Evolutionary conservation across 92 coral and sea anemone genomes (phyloP).

Genomic region (Zoanthus solanderi): DNA sequence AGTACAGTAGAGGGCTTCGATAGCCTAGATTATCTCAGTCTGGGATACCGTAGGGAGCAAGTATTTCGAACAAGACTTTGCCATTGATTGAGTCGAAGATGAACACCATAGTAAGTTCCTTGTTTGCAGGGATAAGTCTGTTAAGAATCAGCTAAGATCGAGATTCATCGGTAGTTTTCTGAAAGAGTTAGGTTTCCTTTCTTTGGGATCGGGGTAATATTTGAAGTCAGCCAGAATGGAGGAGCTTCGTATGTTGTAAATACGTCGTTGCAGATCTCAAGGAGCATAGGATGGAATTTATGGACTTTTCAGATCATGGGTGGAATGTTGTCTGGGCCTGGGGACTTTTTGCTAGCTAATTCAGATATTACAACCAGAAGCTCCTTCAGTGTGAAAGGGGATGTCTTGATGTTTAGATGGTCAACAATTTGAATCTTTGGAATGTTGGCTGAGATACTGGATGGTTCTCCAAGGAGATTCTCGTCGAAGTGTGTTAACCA

Average conservation of each 20-base stretch:
- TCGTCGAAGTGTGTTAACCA: constrained; percentile 26
- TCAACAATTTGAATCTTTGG: constrained; percentile 16
- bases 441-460: not conserved
- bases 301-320: constrained; percentile 18
- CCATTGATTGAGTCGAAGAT: constrained; percentile 15
- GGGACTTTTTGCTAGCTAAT: constrained; percentile 29
- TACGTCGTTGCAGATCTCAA: constrained; percentile 6
- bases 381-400: constrained; percentile 9
- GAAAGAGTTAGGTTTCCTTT: constrained; percentile 34
- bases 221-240: not conserved
- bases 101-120: not conserved
- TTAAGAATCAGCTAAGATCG: not conserved
- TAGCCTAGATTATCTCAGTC: not conserved
- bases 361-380: not conserved
- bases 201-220: constrained; percentile 23
- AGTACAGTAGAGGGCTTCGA: not conserved
- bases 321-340: constrained; percentile 42
- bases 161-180: constrained; percentile 27
- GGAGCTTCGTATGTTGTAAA: not conserved
- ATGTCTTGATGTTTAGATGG: constrained; percentile 9
- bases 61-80: constrained; percentile 13
- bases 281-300: constrained; percentile 1
- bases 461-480: constrained; percentile 21
- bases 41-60: not conserved
- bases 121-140: constrained; percentile 18